Conservation (phyloP, 2,797 vertebrate species). For the Cryptoblepharus egeriae region DNA sequence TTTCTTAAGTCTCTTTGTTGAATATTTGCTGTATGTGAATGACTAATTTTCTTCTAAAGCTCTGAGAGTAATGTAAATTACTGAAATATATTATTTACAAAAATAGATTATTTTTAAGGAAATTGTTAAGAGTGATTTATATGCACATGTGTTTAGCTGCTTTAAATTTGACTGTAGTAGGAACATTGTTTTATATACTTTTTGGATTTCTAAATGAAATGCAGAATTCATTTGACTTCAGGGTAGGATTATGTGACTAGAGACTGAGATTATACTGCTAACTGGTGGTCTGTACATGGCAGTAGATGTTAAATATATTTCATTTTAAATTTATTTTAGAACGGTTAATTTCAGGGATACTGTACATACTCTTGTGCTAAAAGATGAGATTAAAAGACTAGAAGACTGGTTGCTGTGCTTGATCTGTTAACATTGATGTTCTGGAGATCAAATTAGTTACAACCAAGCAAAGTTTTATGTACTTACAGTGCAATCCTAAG, state of each 20-base stretch:
- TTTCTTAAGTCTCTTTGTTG: background rate
- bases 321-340: conserved; percentile 24
- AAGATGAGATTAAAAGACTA: conserved; percentile 22
- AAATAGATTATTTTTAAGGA: background rate
- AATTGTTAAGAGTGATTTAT: background rate
- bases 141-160: background rate
- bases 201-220: background rate
- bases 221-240: background rate
- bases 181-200: background rate
- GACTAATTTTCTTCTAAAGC: background rate
- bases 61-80: background rate
- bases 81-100: background rate
- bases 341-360: conserved; percentile 8
- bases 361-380: background rate
- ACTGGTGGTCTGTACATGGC: conserved; percentile 5
- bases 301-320: fast-evolving
- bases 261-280: conserved; percentile 8
- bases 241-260: conserved; percentile 3
- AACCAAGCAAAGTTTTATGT: too few relatives aligned
- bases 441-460: background rate
- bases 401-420: background rate
- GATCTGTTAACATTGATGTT: conserved; percentile 27
- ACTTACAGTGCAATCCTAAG: too few relatives aligned
- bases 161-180: background rate
- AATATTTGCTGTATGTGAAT: background rate